Evolutionary conservation across 2,113 vertebrate genomes (phyloP).

Genomic region (Tachysurus vachellii): DNA sequence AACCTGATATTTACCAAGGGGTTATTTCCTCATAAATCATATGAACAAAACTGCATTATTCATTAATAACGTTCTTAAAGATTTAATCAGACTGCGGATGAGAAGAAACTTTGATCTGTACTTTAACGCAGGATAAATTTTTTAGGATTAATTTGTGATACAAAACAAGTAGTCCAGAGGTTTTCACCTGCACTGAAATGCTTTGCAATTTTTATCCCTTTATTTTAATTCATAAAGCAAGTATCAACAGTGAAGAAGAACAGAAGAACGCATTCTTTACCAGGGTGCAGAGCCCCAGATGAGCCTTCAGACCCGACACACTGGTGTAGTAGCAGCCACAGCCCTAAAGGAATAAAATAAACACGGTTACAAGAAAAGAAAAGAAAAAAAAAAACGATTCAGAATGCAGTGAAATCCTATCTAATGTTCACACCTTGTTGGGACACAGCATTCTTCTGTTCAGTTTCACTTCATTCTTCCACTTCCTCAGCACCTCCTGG

Average conservation of each 20-base stretch:
- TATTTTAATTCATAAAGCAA: too few relatives aligned
- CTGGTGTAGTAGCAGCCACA: slow-evolving; percentile 89
- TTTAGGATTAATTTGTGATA: background rate
- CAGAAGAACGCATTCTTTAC: slow-evolving; percentile 60
- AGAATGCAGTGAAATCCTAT: background rate
- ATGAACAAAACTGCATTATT: background rate
- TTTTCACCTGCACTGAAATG: background rate
- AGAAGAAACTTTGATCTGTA: background rate
- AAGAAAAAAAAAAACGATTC: background rate
- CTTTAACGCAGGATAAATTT: background rate
- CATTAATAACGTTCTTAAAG: background rate
- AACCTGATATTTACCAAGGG: background rate
- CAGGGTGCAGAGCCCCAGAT: slow-evolving; percentile 87
- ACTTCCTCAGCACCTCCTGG: slow-evolving; percentile 90
- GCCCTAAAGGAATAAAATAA: slow-evolving; percentile 71
- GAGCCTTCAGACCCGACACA: slow-evolving; percentile 91
- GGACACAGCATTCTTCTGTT: slow-evolving; percentile 89
- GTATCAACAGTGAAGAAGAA: too few relatives aligned
- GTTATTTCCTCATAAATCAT: background rate
- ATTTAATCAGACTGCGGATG: background rate
- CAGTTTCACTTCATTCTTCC: slow-evolving; percentile 92
- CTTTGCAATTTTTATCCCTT: background rate
- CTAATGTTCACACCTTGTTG: slow-evolving; percentile 82
- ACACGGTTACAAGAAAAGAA: background rate
- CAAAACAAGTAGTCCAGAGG: background rate